Evolutionary conservation across 2,888 invertebrate species (phyloP).

Genomic region (Leucoptera coffeella): DNA sequence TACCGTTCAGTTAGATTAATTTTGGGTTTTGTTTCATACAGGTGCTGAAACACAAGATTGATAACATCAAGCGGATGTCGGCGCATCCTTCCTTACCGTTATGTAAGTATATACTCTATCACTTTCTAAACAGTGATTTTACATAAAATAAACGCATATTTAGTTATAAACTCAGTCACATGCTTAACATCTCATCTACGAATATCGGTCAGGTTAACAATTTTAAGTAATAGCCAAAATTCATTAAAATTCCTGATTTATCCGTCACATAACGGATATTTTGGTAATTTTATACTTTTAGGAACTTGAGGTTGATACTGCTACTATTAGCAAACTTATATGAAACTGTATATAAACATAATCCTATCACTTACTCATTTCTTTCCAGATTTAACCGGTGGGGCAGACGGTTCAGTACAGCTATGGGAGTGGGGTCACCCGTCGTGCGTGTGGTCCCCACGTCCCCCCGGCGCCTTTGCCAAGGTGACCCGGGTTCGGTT

Average conservation of each 20-base stretch:
- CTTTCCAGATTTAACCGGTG: constrained; percentile 82
- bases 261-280: too few relatives aligned
- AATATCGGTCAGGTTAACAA: too few relatives aligned
- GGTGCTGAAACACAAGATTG: constrained; percentile 91
- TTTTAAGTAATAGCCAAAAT: too few relatives aligned
- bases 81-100: constrained; percentile 93
- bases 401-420: constrained; percentile 92
- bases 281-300: too few relatives aligned
- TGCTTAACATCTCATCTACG: too few relatives aligned
- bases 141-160: too few relatives aligned
- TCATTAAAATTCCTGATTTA: too few relatives aligned
- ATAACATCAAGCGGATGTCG: constrained; percentile 91
- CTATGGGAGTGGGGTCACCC: constrained; percentile 98
- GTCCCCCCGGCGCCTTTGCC: constrained; percentile 91
- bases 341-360: too few relatives aligned
- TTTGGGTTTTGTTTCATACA: constrained; percentile 38
- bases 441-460: constrained; percentile 82
- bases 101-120: constrained; percentile 85
- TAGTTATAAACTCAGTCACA: too few relatives aligned
- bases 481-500: constrained; percentile 94
- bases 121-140: too few relatives aligned
- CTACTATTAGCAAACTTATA: too few relatives aligned
- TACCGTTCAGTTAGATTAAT: constrained; percentile 1
- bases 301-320: too few relatives aligned
- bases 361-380: constrained; percentile 1